phyloP scores from a whole-genome alignment of 2,113 vertebrate genomes.

The Deroptyus accipitrinus region DNA sequence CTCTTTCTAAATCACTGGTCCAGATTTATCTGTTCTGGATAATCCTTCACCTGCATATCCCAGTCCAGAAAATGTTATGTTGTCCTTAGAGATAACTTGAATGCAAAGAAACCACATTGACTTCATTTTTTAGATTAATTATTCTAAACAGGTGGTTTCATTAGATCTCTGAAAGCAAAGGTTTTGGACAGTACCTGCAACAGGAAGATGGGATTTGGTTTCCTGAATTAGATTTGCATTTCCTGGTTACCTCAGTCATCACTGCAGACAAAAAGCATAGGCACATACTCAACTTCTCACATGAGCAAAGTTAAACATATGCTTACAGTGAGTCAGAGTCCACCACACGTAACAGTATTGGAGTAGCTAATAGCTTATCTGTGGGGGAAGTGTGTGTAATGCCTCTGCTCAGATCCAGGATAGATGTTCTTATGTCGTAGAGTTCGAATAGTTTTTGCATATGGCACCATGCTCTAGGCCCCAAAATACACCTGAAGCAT shows the following conservation, averaged over 20 bases:
- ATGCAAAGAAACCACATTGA: not conserved
- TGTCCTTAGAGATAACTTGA: not conserved
- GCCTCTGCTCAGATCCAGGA: constrained; percentile 47
- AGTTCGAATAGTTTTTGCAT: constrained; percentile 15
- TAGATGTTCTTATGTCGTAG: constrained; percentile 31
- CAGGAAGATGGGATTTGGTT: not conserved
- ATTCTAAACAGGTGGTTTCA: not conserved
- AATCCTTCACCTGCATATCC: not conserved
- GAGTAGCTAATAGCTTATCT: constrained; percentile 26
- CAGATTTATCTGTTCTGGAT: not conserved
- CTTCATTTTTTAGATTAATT: not conserved
- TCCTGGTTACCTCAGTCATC: not conserved
- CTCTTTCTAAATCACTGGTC: not conserved
- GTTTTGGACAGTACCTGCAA: not conserved
- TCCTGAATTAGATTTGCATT: constrained; percentile 34
- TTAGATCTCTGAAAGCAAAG: not conserved
- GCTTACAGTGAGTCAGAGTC: constrained; percentile 42
- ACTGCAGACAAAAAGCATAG: constrained; percentile 12
- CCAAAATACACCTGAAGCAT: constrained; percentile 22
- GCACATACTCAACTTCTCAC: constrained; percentile 23
- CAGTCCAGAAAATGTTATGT: not conserved
- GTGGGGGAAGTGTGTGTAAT: constrained; percentile 39
- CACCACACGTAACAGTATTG: not conserved
- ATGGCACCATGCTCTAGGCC: not conserved
- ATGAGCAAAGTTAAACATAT: constrained; percentile 30